A percentile compares a stretch with the other conserved stretches of the same genome.
Evolutionary conservation across 2,113 vertebrate species (phyloP).

Genomic region (Capricornis sumatraensis): DNA sequence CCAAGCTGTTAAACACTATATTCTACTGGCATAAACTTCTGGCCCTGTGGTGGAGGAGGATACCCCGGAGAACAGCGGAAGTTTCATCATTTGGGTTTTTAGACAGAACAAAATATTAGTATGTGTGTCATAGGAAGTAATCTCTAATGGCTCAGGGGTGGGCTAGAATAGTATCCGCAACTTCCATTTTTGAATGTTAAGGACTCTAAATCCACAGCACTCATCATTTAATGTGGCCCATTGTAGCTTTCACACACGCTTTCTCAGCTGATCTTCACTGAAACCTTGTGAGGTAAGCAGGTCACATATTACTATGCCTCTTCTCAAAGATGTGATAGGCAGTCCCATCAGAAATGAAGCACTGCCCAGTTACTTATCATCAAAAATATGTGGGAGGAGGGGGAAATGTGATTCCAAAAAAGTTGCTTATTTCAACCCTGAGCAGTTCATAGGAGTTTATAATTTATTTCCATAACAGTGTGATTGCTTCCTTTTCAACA

Average conservation of each 20-base stretch:
- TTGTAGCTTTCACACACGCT: neutral
- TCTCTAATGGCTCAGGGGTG: slow-evolving; percentile 48
- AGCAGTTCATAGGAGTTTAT: slow-evolving; percentile 64
- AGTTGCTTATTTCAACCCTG: slow-evolving; percentile 69
- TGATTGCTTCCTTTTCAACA: slow-evolving; percentile 80
- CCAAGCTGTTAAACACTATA: neutral
- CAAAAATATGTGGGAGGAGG: slow-evolving; percentile 52
- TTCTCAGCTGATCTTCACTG: neutral
- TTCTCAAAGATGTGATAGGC: neutral
- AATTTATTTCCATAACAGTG: slow-evolving; percentile 77
- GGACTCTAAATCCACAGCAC: neutral
- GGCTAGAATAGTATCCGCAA: slow-evolving; percentile 45
- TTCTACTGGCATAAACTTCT: slow-evolving; percentile 3
- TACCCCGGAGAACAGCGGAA: neutral
- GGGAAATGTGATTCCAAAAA: slow-evolving; percentile 55
- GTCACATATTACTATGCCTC: neutral
- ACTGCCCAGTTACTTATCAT: slow-evolving; percentile 17
- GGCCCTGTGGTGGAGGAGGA: neutral
- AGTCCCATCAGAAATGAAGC: neutral
- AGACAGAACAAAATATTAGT: slow-evolving; percentile 54
- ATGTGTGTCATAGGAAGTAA: slow-evolving; percentile 64
- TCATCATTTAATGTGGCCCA: neutral
- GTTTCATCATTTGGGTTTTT: slow-evolving; percentile 47
- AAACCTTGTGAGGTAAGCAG: neutral
- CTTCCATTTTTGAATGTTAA: slow-evolving; percentile 45